Evolutionary conservation across 2,797 vertebrate genomes (phyloP).

Genomic region (Rhadinocentrus ornatus): DNA sequence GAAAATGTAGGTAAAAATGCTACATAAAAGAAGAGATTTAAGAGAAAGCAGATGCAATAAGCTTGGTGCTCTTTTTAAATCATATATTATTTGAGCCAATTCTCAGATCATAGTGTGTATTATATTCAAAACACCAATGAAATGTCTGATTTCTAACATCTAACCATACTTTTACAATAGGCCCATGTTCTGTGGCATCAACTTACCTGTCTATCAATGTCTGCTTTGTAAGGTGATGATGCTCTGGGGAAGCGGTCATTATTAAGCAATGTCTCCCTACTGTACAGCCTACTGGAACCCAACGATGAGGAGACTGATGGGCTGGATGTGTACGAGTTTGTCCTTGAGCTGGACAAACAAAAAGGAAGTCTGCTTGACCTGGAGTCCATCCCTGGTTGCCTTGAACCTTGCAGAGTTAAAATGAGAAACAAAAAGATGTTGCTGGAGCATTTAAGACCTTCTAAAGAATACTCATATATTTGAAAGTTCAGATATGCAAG

Average conservation of each 20-base stretch:
- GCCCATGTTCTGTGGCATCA: neutral
- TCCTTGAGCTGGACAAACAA: constrained; percentile 84
- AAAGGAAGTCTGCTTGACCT: constrained; percentile 93
- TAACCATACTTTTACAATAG: neutral
- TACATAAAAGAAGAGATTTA: neutral
- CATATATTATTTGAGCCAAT: neutral
- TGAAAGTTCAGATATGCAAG: neutral
- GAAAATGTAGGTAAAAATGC: neutral
- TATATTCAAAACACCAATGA: neutral
- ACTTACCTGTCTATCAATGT: constrained; percentile 90
- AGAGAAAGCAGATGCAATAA: neutral
- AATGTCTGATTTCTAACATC: neutral
- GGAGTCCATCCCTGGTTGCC: constrained; percentile 90
- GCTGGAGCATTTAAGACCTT: neutral
- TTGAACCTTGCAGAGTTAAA: constrained; percentile 54
- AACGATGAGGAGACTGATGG: constrained; percentile 72
- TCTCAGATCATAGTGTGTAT: neutral
- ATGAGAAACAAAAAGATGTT: constrained; percentile 8
- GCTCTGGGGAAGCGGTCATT: constrained; percentile 86
- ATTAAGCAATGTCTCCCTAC: constrained; percentile 80
- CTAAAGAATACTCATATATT: neutral
- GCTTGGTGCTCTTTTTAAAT: neutral
- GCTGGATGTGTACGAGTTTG: constrained; percentile 75
- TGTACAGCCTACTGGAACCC: constrained; percentile 75
- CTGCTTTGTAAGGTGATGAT: constrained; percentile 85